These are phyloP conservation scores for Gulo gulo DNA, from an alignment of 2,113 vertebrate species.

Conservation along the genomic window DNA sequence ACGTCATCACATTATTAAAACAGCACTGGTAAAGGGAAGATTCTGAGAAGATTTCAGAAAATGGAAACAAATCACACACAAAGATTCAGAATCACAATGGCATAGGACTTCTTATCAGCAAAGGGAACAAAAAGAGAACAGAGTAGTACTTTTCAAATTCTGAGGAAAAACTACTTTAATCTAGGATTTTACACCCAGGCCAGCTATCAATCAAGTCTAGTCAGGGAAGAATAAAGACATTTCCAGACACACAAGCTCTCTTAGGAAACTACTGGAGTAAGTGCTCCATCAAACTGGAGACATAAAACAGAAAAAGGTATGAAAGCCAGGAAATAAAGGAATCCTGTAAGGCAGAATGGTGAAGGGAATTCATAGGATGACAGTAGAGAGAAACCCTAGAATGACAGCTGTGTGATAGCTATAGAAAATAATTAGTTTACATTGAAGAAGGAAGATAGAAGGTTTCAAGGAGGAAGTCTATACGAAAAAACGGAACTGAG, in stretches of 20 bases:
- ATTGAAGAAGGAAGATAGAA: background rate
- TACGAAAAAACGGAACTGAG: background rate
- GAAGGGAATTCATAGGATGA: background rate
- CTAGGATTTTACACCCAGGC: background rate
- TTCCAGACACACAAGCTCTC: background rate
- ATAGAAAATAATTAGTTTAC: background rate
- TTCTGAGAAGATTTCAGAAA: background rate
- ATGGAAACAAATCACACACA: background rate
- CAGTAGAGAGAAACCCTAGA: background rate
- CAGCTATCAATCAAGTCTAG: background rate
- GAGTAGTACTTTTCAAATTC: background rate
- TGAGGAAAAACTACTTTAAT: background rate
- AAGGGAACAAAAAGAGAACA: background rate
- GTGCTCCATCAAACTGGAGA: background rate
- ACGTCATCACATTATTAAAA: background rate
- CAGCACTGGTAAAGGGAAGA: background rate
- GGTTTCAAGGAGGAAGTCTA: background rate
- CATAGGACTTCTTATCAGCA: background rate
- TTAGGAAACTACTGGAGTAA: background rate
- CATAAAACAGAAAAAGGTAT: background rate
- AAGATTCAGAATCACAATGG: background rate
- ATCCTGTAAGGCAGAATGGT: background rate
- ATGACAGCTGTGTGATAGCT: background rate
- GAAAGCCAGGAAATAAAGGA: background rate
- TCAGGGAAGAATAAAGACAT: background rate